A percentile compares a stretch with the other conserved stretches of the same genome.
Evolutionary conservation across 2,113 vertebrate genomes (phyloP).

Genomic region (Scatophagus argus): DNA sequence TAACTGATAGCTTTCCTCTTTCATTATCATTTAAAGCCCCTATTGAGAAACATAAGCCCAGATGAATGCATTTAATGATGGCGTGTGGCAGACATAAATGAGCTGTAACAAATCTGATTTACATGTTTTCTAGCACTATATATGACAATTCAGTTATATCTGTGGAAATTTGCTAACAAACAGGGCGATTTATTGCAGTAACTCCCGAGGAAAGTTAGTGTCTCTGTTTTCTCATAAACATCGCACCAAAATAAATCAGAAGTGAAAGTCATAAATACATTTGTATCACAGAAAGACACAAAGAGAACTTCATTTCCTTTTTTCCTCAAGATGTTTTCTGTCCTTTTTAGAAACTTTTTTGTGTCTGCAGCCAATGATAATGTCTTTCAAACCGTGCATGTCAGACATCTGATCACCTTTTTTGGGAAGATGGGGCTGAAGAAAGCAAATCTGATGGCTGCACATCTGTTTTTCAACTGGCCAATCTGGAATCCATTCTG

Average conservation of each 20-base stretch:
- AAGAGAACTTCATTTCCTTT: constrained; percentile 13
- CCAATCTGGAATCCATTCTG: constrained; percentile 32
- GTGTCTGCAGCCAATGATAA: constrained; percentile 2
- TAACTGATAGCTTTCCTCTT: constrained; percentile 11
- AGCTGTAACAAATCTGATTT: constrained; percentile 36
- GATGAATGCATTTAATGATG: neutral
- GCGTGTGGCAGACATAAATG: constrained; percentile 12
- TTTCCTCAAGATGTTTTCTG: neutral
- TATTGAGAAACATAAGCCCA: neutral
- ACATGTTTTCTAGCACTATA: constrained; percentile 7
- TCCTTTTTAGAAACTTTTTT: neutral
- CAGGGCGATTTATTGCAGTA: neutral
- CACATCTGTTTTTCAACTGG: constrained; percentile 54
- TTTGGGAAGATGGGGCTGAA: constrained; percentile 27
- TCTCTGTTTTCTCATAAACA: constrained; percentile 33
- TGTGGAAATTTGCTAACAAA: constrained; percentile 6
- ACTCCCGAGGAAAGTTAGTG: neutral
- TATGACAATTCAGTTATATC: constrained; percentile 2
- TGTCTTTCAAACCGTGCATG: neutral
- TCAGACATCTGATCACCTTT: constrained; percentile 24
- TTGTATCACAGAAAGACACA: constrained; percentile 21
- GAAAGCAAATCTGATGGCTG: constrained; percentile 33
- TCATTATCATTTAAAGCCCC: constrained; percentile 25
- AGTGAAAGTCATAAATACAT: constrained; percentile 6
- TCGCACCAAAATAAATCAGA: constrained; percentile 27